Conservation (phyloP, 1,140 invertebrate genomes). For the Euura saliciscinereae region DNA sequence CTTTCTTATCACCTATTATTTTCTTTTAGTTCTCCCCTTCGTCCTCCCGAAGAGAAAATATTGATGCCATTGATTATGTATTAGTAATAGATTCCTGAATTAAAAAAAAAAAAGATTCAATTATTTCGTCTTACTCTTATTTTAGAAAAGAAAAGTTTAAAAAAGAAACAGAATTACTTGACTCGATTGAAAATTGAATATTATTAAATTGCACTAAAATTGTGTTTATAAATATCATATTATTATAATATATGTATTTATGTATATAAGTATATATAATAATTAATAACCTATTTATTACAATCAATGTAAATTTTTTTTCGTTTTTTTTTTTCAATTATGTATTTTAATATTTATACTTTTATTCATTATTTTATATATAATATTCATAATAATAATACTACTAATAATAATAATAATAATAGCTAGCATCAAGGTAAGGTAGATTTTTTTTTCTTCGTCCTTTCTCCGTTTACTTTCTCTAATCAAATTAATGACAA, state of each 20-base stretch:
- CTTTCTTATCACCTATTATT: too few relatives aligned
- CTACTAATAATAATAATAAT: constrained; percentile 30
- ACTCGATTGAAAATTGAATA: constrained; percentile 1
- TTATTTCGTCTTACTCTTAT: too few relatives aligned
- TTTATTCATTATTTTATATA: too few relatives aligned
- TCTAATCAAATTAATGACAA: background rate
- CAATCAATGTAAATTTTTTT: background rate
- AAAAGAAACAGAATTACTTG: too few relatives aligned
- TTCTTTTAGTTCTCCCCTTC: too few relatives aligned
- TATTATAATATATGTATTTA: constrained; percentile 34
- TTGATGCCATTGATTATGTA: too few relatives aligned
- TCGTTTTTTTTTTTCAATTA: constrained; percentile 31
- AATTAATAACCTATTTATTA: constrained; percentile 10
- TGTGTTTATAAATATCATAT: constrained; percentile 38
- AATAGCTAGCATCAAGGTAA: constrained; percentile 43
- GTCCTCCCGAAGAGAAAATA: too few relatives aligned
- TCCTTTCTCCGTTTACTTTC: constrained; percentile 20
- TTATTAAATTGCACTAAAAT: constrained; percentile 39
- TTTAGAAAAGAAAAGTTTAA: too few relatives aligned
- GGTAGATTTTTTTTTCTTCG: constrained; percentile 32
- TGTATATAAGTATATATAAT: constrained; percentile 19
- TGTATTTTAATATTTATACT: constrained; percentile 30
- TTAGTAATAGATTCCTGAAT: too few relatives aligned
- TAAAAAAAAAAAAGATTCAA: too few relatives aligned
- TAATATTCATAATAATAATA: constrained; percentile 21